A percentile compares a stretch with the other conserved stretches of the same genome.
These are phyloP conservation scores for Paramisgurnus dabryanus DNA, from an alignment of 2,113 vertebrate genomes.

Conservation along the genomic window DNA sequence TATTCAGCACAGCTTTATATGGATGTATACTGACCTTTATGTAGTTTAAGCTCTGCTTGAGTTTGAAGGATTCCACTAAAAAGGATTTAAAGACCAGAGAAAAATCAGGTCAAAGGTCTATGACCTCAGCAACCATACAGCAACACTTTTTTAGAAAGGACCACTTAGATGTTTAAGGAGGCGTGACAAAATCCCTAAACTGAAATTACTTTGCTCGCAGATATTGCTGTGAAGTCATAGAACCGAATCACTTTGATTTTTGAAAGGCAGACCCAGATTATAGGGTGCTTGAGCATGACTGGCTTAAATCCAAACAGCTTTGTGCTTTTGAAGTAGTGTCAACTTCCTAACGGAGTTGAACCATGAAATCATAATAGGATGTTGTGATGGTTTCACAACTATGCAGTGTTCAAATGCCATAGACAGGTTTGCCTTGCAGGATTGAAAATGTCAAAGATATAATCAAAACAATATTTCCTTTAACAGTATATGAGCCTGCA, in stretches of 20 bases:
- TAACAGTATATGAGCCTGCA: not conserved
- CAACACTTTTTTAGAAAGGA: constrained; percentile 22
- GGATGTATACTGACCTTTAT: not conserved
- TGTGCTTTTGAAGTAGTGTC: constrained; percentile 38
- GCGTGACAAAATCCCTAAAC: constrained; percentile 28
- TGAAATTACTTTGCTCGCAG: constrained; percentile 23
- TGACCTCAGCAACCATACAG: constrained; percentile 21
- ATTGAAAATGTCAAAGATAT: not conserved
- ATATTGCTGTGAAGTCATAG: constrained; percentile 20
- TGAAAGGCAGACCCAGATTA: constrained; percentile 17
- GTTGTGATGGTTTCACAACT: constrained; percentile 28
- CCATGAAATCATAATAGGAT: constrained; percentile 32
- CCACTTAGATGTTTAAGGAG: constrained; percentile 37
- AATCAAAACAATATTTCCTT: not conserved
- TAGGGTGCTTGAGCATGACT: constrained; percentile 12
- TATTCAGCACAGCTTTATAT: not conserved
- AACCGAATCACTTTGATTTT: constrained; percentile 26
- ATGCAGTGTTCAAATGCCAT: constrained; percentile 10
- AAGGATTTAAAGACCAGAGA: constrained; percentile 31
- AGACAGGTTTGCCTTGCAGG: not conserved
- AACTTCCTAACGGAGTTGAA: constrained; percentile 6
- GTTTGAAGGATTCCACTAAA: constrained; percentile 15
- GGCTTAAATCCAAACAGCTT: constrained; percentile 22
- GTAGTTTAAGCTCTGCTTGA: not conserved
- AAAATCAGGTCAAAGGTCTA: constrained; percentile 28